Base-by-base conservation (phyloP, 2,888 invertebrate species). In the Lithophane semibrunnea region DNA sequence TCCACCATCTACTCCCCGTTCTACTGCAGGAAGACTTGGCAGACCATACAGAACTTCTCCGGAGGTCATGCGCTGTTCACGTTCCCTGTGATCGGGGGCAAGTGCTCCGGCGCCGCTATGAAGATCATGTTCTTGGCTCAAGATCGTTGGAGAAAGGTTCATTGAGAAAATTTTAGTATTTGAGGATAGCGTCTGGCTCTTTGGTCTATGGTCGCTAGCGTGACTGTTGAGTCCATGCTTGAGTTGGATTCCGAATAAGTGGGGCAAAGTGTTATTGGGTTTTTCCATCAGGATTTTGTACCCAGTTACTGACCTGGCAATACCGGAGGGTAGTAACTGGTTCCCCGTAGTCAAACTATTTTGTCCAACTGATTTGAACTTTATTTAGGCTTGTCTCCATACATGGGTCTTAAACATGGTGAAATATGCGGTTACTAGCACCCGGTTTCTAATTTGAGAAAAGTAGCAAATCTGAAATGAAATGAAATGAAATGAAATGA, bases 101-200 rank as follows among this genome's bases (percentile, higher is more conserved):
- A 99, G 94, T 99, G 99, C 94, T 98, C 99, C 0, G 99, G 99
- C 0, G 99, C 99, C 0, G 99, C 99, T 9, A 99, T 99, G 94
- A 99, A 99, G 96, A 99, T 99, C 84, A 98, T 98, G 95, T 99
- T 99, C 92, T 97, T 99, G 9, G 97, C 99, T 18, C 99, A 99
- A 86, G 98, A 99, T 90, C 98, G 98, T 93, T 97, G 99, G 91
- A 97, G 98, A 90, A 97, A 97, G 95, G 99, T 98, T n/a, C 58
- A 80, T 74, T 49, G 0, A 4, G 3, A 21, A 13, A 29, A 18
- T 5, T 56, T 24, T 2, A 37, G 2, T 54, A 44, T n/a, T 54
- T 47, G 13, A 54, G 10, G 13, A n/a, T 21, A 54, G 13, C 13
- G 4, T 9, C n/a, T 42, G 21, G 16, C 16, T 37, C n/a, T n/a